Evolutionary conservation across 2,888 invertebrate species (phyloP), one percentile per base, ranked within the genome.

Genomic region (Nudaria mundana): DNA sequence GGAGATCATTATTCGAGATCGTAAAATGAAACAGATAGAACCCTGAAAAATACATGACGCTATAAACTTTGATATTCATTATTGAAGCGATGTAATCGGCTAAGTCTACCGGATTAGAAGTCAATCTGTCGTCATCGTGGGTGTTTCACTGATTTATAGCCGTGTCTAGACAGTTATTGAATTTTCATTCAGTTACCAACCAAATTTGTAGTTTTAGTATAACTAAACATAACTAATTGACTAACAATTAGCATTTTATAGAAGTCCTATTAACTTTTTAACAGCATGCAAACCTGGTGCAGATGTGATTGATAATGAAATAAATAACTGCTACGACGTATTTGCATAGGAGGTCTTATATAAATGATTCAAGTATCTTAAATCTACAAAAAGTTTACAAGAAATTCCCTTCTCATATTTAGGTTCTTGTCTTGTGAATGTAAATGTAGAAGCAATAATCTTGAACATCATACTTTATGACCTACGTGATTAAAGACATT

Each of bases 61-160:
- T n/a, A n/a, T n/a, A n/a, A n/a, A n/a, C n/a, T n/a, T n/a, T n/a
- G n/a, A n/a, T n/a, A n/a, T n/a, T n/a, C n/a, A 62, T 63, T 65
- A 66, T 66, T 64, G 60, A 63, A 63, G 54, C 58, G 71, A 75
- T 70, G 64, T 67, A 63, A 71, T 50, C 71, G 63, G 63, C 56
- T 78, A 72, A 71, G 65, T 65, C 62, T 63, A 55, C 50, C 56
- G 69, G 73, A 71, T 76, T 72, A 72, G 47, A 63, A 56, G 38
- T 56, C 48, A 66, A 66, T 53, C 59, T 52, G 64, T 62, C 44
- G 61, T 59, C 81, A 66, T 74, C 79, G 81, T 81, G 85, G 84
- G 85, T 84, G 87, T 84, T 77, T 79, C 66, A 44, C 50, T 75
- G 81, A 81, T 81, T 84, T 81, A 83, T 74, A 65, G 64, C 67